Base-by-base conservation (phyloP, 2,797 vertebrate species). In the Epinephelus malabaricus region DNA sequence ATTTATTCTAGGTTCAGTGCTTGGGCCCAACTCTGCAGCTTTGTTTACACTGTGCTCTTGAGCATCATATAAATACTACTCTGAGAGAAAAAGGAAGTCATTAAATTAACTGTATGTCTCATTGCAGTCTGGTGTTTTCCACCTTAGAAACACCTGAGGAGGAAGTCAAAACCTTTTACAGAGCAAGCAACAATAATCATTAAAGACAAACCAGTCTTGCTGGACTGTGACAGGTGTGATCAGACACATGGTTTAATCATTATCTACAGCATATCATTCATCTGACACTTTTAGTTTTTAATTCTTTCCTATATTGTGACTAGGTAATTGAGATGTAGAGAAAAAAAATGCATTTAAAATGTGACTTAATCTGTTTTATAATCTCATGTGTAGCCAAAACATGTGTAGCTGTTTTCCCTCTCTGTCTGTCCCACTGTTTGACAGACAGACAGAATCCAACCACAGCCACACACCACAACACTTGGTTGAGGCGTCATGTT, bases 401-500 rank as follows among this genome's bases (percentile, higher is more conserved):
- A 46, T 4, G 13, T 9, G 5, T 27, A 12, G 18, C 60, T 62
- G 66, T 45, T 38, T 73, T 63, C 38, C 40, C 27, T 76, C 23
- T 62, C 30, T 50, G 23, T 60, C 49, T 53, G 65, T 72, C 55
- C 4, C 34, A 17, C 72, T 49, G 62, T 6, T 61, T 38, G 55
- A 50, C 55, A 45, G 50, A 50, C 23, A 5, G 27, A 34, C 68
- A 4, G 25, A 54, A 51, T 84, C 18, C 43, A 53, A 21, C 78
- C 84, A 66, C 78, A 80, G 77, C 50, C 64, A 76, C 78, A 76
- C 64, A 78, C 54, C 66, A 43, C 84, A 75, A 71, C 86, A 61
- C 72, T 74, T 72, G 78, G 69, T 78, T 54, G 60, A 14, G 65
- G 71, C 56, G 60, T 87, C 54, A 11, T 2, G 63, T 81, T 87